Evolutionary conservation across 2,797 vertebrate genomes (phyloP), one percentile per base, ranked within the genome.

Genomic region (Falco naumanni): DNA sequence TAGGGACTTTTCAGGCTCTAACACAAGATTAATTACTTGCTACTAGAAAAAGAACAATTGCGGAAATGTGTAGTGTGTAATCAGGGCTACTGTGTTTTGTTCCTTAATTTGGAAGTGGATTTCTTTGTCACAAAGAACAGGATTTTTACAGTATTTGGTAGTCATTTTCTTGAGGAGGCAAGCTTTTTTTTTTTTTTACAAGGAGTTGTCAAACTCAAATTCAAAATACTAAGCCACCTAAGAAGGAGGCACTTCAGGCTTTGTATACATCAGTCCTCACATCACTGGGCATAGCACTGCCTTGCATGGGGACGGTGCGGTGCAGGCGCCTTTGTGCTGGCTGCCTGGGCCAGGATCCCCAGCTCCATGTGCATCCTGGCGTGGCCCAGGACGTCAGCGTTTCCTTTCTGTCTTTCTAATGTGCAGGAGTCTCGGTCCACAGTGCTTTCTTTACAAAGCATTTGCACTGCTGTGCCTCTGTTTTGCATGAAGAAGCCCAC

Each of bases 11-110:
- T 95, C 83, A 84, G 79, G 76, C 84, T 82, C 70, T 65, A 94
- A 89, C 41, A 70, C 72, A 92, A 97, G 76, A 89, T 96, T 95
- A 94, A 97, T 96, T 95, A 72, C 94, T 96, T 86, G 91, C 93
- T 91, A 89, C 33, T 91, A 71, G 77, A 92, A 76, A 76, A 92
- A 86, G 53, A 90, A 83, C 37, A 51, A 64, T 89, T 77, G 56
- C 50, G 74, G 83, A 97, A 95, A 89, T 8, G n/a, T 37, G 25
- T 65, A 65, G 65, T 22, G 24, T 71, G 61, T 65, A 63, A 33
- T 75, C 43, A 63, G 39, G 34, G 45, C n/a, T 60, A 50, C 76
- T 53, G 53, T 75, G 63, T 50, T 94, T 89, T 86, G 33, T 92
- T 90, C 41, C 47, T 88, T 92, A 64, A 90, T 51, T 70, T 92